phyloP scores from a whole-genome alignment of 2,113 vertebrate genomes.

The zebrafish (Danio rerio) region DNA sequence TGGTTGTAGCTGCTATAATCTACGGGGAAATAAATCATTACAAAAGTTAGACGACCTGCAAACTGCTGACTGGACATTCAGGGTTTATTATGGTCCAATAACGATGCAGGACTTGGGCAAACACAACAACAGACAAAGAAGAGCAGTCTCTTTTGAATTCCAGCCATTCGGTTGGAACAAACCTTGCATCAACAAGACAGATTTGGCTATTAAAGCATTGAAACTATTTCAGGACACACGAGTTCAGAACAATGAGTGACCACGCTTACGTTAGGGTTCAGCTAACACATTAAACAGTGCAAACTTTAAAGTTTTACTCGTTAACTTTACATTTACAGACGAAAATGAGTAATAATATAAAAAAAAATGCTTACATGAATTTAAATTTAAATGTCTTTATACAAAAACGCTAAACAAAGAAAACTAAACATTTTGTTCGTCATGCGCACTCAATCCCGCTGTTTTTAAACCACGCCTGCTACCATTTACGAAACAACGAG shows the following conservation, averaged over 20 bases:
- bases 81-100: neutral
- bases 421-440: neutral
- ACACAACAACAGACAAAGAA: neutral
- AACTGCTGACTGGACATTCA: neutral
- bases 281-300: neutral
- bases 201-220: too few relatives aligned
- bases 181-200: neutral
- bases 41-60: neutral
- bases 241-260: neutral
- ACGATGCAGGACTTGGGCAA: neutral
- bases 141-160: neutral
- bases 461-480: constrained; percentile 36
- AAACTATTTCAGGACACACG: neutral
- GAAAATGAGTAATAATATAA: too few relatives aligned
- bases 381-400: too few relatives aligned
- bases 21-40: constrained; percentile 59
- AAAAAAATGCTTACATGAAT: too few relatives aligned
- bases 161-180: neutral
- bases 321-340: too few relatives aligned
- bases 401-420: too few relatives aligned
- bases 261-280: neutral
- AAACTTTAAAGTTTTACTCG: too few relatives aligned
- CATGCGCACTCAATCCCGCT: constrained; percentile 2
- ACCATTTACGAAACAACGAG: neutral
- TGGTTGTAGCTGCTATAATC: constrained; percentile 97